Evolutionary conservation across 2,113 vertebrate genomes (phyloP).

Genomic region (Ciconia boyciana): DNA sequence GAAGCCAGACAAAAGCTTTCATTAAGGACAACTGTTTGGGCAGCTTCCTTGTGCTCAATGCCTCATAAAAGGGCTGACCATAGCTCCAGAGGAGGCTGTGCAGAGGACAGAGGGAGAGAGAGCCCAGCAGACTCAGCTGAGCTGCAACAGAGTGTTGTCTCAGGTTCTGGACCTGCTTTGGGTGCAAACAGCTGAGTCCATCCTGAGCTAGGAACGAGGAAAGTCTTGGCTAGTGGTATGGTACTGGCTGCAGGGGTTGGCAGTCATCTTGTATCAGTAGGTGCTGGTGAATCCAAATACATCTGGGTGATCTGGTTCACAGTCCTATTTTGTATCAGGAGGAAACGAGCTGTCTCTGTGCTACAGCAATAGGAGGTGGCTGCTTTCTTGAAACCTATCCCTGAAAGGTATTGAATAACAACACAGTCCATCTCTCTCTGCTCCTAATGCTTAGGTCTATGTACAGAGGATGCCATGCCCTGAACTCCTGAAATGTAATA

Average conservation of each 20-base stretch:
- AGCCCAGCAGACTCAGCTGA: not conserved
- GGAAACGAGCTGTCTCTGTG: no score
- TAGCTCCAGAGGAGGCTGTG: not conserved
- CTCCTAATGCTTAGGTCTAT: not conserved
- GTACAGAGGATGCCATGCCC: not conserved
- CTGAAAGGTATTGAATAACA: not conserved
- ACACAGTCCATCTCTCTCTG: not conserved
- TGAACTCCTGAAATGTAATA: not conserved
- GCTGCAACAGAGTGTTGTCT: not conserved
- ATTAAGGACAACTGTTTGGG: not conserved
- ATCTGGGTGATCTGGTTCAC: no score
- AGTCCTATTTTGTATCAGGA: no score
- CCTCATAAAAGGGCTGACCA: not conserved
- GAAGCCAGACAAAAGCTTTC: not conserved
- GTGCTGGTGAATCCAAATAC: not conserved
- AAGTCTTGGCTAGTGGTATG: not conserved
- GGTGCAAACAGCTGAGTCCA: not conserved
- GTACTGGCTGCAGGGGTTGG: not conserved
- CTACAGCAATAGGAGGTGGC: not conserved
- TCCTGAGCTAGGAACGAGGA: not conserved
- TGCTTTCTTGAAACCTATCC: not conserved
- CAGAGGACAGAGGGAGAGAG: not conserved
- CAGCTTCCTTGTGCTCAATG: not conserved
- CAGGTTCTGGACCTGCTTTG: not conserved
- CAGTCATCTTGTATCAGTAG: accelerated